These are phyloP conservation scores for Epinotia bilunana DNA, from an alignment of 2,888 invertebrate genomes.

Conservation along the genomic window DNA sequence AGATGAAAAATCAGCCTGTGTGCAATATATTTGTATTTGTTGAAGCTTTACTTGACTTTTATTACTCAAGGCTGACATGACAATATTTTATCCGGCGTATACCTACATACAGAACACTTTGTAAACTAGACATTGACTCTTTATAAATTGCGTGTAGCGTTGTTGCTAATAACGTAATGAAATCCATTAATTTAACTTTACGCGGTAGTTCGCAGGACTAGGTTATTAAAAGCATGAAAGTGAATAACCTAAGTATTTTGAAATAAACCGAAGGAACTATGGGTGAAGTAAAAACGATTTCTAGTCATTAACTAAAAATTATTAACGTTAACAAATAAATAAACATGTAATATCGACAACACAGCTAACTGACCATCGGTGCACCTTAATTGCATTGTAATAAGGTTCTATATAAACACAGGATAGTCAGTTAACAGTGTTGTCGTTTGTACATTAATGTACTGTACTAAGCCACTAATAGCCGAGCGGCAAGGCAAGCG, in stretches of 20 bases:
- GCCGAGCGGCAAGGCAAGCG: too few relatives aligned
- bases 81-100: constrained; percentile 5
- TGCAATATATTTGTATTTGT: neutral
- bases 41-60: neutral
- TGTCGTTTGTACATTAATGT: too few relatives aligned
- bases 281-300: neutral
- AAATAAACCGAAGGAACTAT: neutral
- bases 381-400: too few relatives aligned
- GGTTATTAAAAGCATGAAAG: constrained; percentile 37
- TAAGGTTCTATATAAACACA: too few relatives aligned
- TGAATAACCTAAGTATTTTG: constrained; percentile 14
- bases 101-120: neutral
- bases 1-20: too few relatives aligned
- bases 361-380: too few relatives aligned
- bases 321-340: too few relatives aligned
- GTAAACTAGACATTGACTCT: constrained; percentile 2
- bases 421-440: too few relatives aligned
- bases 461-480: too few relatives aligned
- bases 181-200: constrained; percentile 44
- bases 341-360: too few relatives aligned
- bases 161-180: constrained; percentile 42
- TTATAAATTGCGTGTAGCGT: constrained; percentile 39
- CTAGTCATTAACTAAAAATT: too few relatives aligned
- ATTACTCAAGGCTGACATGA: neutral
- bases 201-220: constrained; percentile 35